These are phyloP conservation scores for Corythaixoides concolor DNA, from an alignment of 2,113 vertebrate genomes.

Conservation along the genomic window DNA sequence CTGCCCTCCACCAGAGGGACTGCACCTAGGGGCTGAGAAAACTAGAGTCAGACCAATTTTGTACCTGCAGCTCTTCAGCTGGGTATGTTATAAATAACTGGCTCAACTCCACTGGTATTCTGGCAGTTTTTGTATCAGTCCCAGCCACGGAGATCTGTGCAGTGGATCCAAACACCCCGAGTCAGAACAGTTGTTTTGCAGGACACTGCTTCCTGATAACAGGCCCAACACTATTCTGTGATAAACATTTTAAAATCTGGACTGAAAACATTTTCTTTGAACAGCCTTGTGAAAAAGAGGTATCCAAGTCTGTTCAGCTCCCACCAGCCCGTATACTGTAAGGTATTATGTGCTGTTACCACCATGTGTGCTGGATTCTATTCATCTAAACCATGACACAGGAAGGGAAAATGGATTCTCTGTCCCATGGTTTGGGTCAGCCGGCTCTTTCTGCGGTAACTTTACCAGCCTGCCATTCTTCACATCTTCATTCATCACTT, in stretches of 20 bases:
- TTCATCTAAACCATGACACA: not conserved
- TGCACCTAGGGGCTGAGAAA: not conserved
- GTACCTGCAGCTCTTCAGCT: not conserved
- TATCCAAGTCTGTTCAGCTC: not conserved
- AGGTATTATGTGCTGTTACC: not conserved
- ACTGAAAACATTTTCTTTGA: not conserved
- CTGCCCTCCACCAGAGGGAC: not conserved
- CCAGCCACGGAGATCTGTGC: rapidly evolving
- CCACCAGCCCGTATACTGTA: not conserved
- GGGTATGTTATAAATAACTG: not conserved
- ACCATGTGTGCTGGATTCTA: not conserved
- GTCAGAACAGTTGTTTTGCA: not conserved
- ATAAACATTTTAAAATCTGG: not conserved
- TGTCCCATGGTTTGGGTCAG: not conserved
- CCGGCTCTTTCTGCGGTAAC: not conserved
- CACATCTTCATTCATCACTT: not conserved
- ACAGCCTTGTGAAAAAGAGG: not conserved
- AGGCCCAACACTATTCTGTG: rapidly evolving
- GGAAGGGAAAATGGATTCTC: not conserved
- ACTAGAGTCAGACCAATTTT: not conserved
- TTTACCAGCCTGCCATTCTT: not conserved
- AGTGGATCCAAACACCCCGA: not conserved
- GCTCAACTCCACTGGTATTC: not conserved
- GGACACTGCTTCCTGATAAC: not conserved
- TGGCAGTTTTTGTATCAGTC: rapidly evolving